Base-by-base conservation (phyloP, 2,888 invertebrate genomes). In the Antheraea yamamai region DNA sequence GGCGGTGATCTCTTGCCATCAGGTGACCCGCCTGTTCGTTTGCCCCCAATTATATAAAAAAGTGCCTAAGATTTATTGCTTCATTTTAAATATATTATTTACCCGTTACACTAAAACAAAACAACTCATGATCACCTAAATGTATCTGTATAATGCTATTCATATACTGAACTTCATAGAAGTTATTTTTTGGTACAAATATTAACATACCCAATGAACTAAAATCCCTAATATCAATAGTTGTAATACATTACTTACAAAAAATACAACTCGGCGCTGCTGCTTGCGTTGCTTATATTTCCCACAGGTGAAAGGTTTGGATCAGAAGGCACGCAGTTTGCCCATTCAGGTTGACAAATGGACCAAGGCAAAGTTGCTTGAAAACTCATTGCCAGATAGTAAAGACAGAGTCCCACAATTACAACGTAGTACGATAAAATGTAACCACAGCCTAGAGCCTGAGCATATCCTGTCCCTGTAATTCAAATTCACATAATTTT, bases 351-450 rank as follows among this genome's bases (percentile, higher is more conserved):
- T 20, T 94, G 87, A 82, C 97, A 98, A 35, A 94, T 85, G 0
- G 97, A 93, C 98, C 98, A 98, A 0, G 98, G 98, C 73, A 98
- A 89, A 1, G 95, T 95, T 0, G 95, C 82, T 78, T 95, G 95
- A 86, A 97, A 97, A 75, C 97, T 97, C 84, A 96, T 96, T 10
- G 96, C 88, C 81, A 98, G 91, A 89, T 97, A 98, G 89, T 96
- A 97, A 16, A 97, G 82, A 16, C 97, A 97, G 58, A 97, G 87
- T 0, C 96, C 97, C 93, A 97, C 96, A 73, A 98, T 91, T 0
- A 97, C 96, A 74, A 97, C 97, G 87, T 98, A 98, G 88, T 98
- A 98, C 0, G 97, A 96, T 2, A 97, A 95, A 20, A 97, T 96
- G 80, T 96, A 96, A 23, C 95, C 91, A 23, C 96, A 96, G 0